Evolutionary conservation across 2,113 vertebrate genomes (phyloP).

Genomic region (Lasiurus cinereus): DNA sequence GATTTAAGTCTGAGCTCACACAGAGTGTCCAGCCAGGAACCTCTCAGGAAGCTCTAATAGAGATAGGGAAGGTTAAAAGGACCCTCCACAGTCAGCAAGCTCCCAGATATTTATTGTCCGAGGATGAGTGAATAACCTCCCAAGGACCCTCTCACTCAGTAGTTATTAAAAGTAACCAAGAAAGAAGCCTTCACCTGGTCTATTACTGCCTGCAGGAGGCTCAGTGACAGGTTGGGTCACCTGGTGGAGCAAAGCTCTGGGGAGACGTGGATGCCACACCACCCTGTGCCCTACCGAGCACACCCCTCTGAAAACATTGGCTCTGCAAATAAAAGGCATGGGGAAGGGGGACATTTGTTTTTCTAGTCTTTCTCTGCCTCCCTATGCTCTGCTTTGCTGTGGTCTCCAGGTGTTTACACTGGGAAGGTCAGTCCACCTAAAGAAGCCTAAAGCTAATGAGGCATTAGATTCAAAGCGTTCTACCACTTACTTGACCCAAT

Average conservation of each 20-base stretch:
- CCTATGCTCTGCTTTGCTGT: not conserved
- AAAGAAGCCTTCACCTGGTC: not conserved
- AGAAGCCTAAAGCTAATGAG: not conserved
- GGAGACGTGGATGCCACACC: not conserved
- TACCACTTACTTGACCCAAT: not conserved
- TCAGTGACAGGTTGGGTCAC: not conserved
- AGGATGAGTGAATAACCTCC: not conserved
- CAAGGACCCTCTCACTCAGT: not conserved
- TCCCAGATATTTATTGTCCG: not conserved
- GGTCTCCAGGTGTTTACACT: not conserved
- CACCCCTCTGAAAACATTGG: not conserved
- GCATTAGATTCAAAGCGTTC: not conserved
- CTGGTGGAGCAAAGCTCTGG: not conserved
- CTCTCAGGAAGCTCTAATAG: not conserved
- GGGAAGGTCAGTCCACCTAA: not conserved
- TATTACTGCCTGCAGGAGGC: not conserved
- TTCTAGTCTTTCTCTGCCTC: not conserved
- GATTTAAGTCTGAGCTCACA: not conserved
- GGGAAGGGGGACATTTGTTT: not conserved
- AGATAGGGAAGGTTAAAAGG: not conserved
- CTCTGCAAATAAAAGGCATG: not conserved
- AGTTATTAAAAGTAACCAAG: not conserved
- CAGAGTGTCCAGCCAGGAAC: not conserved
- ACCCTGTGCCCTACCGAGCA: not conserved
- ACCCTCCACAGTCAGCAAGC: not conserved